phyloP scores from a whole-genome alignment of 2,113 vertebrate genomes.

The Cyanocitta stelleri region DNA sequence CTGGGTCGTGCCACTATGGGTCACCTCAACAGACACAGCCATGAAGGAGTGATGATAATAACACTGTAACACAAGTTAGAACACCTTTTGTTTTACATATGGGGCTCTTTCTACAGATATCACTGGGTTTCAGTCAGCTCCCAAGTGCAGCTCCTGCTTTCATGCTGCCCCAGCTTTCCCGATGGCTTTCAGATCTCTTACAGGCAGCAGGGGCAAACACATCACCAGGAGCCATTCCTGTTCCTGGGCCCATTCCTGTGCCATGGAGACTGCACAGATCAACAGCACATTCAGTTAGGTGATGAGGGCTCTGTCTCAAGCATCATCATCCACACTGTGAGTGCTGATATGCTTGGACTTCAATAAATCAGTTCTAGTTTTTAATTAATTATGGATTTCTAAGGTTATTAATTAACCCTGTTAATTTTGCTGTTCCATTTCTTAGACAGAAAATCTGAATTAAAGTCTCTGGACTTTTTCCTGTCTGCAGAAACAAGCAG shows the following conservation, averaged over 20 bases:
- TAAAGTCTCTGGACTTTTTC: background rate
- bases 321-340: background rate
- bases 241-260: background rate
- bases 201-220: background rate
- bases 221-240: background rate
- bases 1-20: background rate
- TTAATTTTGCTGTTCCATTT: background rate
- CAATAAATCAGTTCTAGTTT: background rate
- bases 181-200: background rate
- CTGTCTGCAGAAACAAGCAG: background rate
- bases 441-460: background rate
- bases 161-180: background rate
- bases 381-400: background rate
- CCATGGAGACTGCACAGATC: background rate
- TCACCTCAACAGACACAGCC: background rate
- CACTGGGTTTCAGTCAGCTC: background rate
- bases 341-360: background rate
- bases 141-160: background rate
- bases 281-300: fast-evolving
- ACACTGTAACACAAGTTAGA: background rate
- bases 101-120: background rate
- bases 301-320: background rate
- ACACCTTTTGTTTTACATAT: background rate
- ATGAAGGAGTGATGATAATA: background rate
- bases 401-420: background rate